phyloP scores from a whole-genome alignment of 1,140 invertebrate species.

The Hyles euphorbiae region DNA sequence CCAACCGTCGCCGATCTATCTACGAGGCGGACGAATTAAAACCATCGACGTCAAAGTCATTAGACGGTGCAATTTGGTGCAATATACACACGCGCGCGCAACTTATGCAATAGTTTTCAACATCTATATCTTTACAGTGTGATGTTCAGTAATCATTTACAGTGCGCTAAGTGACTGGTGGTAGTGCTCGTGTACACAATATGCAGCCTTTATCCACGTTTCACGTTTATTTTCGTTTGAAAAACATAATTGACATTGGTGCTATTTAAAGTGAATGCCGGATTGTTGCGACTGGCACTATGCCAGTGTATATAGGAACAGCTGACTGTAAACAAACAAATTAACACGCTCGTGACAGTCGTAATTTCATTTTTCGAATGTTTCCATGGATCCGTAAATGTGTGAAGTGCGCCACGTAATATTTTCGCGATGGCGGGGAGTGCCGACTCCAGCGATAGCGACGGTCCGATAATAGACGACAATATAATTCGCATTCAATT shows the following conservation, averaged over 20 bases:
- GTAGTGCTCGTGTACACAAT: slow-evolving; percentile 6
- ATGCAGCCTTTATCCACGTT: slow-evolving; percentile 10
- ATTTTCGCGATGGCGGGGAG: slow-evolving; percentile 51
- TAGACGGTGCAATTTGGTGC: slow-evolving; percentile 48
- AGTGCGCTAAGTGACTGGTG: slow-evolving; percentile 33
- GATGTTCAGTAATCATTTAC: slow-evolving; percentile 45
- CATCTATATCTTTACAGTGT: slow-evolving; percentile 38
- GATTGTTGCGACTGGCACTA: slow-evolving; percentile 53
- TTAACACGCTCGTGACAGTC: slow-evolving; percentile 41
- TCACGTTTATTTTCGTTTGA: slow-evolving; percentile 42
- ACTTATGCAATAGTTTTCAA: slow-evolving; percentile 59
- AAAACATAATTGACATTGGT: slow-evolving; percentile 73
- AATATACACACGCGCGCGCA: slow-evolving; percentile 37
- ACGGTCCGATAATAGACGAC: slow-evolving; percentile 66
- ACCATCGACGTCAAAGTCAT: slow-evolving; percentile 37
- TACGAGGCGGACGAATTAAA: slow-evolving; percentile 31
- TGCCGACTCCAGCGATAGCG: slow-evolving; percentile 57
- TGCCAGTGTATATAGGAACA: slow-evolving; percentile 56
- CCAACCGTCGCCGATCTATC: slow-evolving; percentile 10
- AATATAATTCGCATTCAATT: slow-evolving; percentile 73
- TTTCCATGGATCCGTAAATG: slow-evolving; percentile 29
- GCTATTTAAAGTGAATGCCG: slow-evolving; percentile 64
- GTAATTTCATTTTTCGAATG: slow-evolving; percentile 32
- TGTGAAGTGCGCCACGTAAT: slow-evolving; percentile 28
- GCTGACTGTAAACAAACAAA: slow-evolving; percentile 72